phyloP scores from a whole-genome alignment of 2,797 vertebrate species.

The Dallia pectoralis region DNA sequence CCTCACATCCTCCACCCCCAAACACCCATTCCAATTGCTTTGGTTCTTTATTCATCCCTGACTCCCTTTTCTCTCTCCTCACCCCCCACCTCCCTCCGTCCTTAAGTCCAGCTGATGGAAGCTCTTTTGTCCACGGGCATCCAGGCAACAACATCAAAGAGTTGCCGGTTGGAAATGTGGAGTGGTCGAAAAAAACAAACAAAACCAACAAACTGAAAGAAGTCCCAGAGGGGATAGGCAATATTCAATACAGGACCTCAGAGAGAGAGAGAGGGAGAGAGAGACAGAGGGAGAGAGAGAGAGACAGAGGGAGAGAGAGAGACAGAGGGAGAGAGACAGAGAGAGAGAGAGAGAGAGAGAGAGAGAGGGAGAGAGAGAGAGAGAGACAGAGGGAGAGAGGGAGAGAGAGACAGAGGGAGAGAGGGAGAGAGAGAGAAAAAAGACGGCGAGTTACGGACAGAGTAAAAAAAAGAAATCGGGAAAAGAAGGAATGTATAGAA shows the following conservation, averaged over 20 bases:
- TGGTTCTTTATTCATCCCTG: conserved; percentile 77
- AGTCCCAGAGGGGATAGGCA: conserved; percentile 77
- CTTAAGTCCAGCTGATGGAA: conserved; percentile 75
- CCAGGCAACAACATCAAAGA: conserved; percentile 93
- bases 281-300: background rate
- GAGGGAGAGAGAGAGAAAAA: background rate
- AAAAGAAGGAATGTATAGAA: conserved; percentile 24
- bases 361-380: conserved; percentile 14
- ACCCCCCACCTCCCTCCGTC: conserved; percentile 69
- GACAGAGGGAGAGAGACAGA: background rate
- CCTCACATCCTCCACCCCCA: conserved; percentile 76
- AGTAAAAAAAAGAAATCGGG: background rate
- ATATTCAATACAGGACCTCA: conserved; percentile 75
- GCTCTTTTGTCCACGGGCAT: conserved; percentile 82
- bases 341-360: conserved; percentile 18
- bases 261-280: conserved; percentile 33
- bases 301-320: conserved; percentile 2
- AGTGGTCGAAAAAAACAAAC: conserved; percentile 66
- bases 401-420: background rate
- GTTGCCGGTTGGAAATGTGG: conserved; percentile 74
- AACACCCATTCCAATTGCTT: conserved; percentile 72
- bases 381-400: conserved; percentile 11
- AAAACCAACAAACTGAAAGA: conserved; percentile 66
- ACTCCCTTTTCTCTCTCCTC: background rate
- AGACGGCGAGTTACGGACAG: background rate